Conservation (phyloP, 2,113 vertebrate genomes). For the Pseudorectes ferrugineus region DNA sequence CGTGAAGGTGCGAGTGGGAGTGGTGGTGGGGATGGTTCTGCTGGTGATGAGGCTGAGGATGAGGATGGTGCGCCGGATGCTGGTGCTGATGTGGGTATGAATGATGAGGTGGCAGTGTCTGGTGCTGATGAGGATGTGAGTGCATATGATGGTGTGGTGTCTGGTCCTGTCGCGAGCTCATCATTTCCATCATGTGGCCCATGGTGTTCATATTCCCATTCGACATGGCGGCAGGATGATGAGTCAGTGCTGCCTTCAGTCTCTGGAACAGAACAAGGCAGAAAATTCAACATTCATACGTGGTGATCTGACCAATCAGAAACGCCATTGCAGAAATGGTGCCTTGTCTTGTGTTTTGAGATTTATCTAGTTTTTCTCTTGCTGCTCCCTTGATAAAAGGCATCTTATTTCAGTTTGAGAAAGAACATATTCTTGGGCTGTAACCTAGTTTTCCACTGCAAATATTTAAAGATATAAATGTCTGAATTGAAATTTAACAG, state of each 20-base stretch:
- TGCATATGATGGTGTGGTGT: constrained; percentile 90
- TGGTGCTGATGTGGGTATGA: constrained; percentile 86
- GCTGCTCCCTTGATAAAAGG: background rate
- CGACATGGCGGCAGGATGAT: constrained; percentile 90
- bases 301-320: background rate
- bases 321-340: background rate
- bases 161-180: constrained; percentile 93
- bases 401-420: background rate
- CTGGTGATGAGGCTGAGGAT: constrained; percentile 88
- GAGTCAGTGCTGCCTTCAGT: constrained; percentile 93
- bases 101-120: constrained; percentile 80
- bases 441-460: background rate
- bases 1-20: constrained; percentile 89
- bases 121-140: constrained; percentile 94
- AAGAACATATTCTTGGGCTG: background rate
- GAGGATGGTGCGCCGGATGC: constrained; percentile 86
- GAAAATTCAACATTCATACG: background rate
- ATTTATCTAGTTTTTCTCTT: background rate
- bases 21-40: constrained; percentile 91
- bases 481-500: background rate
- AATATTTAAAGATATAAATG: background rate
- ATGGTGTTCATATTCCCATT: constrained; percentile 98
- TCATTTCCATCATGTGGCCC: constrained; percentile 99
- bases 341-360: background rate
- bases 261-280: constrained; percentile 80